Evolutionary conservation across 1,140 invertebrate species (phyloP).

Genomic region (Leptonema lineaticorne): DNA sequence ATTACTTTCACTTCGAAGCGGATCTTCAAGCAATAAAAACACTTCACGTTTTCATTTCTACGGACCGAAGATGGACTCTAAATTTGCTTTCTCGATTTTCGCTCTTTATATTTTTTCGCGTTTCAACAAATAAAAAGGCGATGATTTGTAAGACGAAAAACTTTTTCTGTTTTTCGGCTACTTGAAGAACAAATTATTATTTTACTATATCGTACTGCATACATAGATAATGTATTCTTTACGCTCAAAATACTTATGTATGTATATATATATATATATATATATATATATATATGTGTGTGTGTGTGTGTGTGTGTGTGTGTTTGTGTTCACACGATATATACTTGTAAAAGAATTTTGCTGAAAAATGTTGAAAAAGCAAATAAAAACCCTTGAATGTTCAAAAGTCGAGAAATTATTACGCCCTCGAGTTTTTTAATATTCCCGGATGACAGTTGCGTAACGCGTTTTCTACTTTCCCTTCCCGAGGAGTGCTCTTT

Average conservation of each 20-base stretch:
- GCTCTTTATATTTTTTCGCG: background rate
- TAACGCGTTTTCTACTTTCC: background rate
- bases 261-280: no score
- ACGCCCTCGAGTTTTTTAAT: background rate
- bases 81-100: background rate
- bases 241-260: no score
- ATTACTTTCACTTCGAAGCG: background rate
- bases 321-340: no score
- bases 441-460: background rate
- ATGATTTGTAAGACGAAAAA: background rate
- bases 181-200: no score
- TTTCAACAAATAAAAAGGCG: background rate
- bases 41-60: background rate
- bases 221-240: no score
- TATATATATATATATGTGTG: no score
- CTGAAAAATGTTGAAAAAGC: background rate
- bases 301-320: no score
- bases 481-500: background rate
- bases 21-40: background rate
- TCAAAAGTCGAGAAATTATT: conserved; percentile 3
- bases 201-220: no score
- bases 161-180: no score
- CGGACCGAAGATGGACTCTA: background rate
- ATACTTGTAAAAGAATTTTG: background rate
- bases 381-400: background rate